Evolutionary conservation across 2,888 invertebrate species (phyloP).

Genomic region (Sphaerophoria rueppellii): DNA sequence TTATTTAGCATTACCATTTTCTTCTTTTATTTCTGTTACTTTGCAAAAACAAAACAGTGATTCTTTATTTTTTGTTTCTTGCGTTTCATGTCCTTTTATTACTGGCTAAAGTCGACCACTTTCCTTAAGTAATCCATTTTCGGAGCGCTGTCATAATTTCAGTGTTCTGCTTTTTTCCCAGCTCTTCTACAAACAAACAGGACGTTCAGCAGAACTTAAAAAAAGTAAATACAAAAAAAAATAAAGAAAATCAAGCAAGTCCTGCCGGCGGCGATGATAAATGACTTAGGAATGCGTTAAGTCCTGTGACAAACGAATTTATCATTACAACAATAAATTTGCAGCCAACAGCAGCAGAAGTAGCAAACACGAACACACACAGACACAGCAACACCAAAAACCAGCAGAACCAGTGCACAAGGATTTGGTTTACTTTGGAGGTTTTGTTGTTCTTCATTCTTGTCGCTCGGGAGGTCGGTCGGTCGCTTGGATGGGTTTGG

Average conservation of each 20-base stretch:
- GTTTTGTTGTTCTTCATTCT: neutral
- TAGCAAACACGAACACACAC: constrained; percentile 24
- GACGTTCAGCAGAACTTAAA: constrained; percentile 51
- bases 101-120: constrained; percentile 69
- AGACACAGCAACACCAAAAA: neutral
- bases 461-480: no score
- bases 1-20: constrained; percentile 63
- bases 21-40: constrained; percentile 17
- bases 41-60: constrained; percentile 6
- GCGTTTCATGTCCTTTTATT: constrained; percentile 24
- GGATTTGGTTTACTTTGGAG: constrained; percentile 34
- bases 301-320: constrained; percentile 73
- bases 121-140: constrained; percentile 74
- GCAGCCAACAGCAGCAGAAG: constrained; percentile 62
- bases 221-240: constrained; percentile 14
- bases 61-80: constrained; percentile 3
- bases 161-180: constrained; percentile 55
- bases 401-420: constrained; percentile 5
- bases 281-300: constrained; percentile 73
- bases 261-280: constrained; percentile 73
- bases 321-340: constrained; percentile 74
- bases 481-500: neutral
- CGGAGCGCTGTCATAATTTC: constrained; percentile 72
- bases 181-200: constrained; percentile 67
- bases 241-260: constrained; percentile 61